Evolutionary conservation across 2,113 vertebrate species (phyloP).

Genomic region (Fregetta grallaria): DNA sequence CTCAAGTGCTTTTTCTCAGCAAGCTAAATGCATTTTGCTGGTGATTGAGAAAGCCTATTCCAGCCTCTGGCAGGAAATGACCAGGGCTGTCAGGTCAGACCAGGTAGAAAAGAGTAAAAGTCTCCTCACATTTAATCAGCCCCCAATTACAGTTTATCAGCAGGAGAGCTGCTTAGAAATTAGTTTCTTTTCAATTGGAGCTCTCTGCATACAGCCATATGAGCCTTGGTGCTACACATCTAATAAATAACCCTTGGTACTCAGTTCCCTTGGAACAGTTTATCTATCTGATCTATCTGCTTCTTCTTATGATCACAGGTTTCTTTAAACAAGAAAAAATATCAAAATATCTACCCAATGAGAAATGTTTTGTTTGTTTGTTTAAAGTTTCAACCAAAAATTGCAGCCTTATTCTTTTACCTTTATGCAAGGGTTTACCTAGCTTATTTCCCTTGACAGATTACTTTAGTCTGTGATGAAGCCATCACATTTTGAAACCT

Average conservation of each 20-base stretch:
- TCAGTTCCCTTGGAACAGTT: constrained; percentile 23
- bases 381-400: constrained; percentile 5
- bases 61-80: constrained; percentile 62
- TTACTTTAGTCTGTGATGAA: not conserved
- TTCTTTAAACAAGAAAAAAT: constrained; percentile 3
- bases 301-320: not conserved
- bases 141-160: constrained; percentile 69
- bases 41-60: constrained; percentile 59
- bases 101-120: constrained; percentile 47
- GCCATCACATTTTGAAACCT: not conserved
- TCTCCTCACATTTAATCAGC: constrained; percentile 57
- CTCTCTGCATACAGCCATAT: constrained; percentile 7
- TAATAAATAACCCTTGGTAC: constrained; percentile 41
- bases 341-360: not conserved
- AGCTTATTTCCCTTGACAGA: constrained; percentile 2
- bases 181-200: constrained; percentile 50
- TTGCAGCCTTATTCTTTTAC: not conserved
- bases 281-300: not conserved
- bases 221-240: not conserved
- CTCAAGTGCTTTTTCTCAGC: constrained; percentile 62
- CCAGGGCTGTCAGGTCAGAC: constrained; percentile 53
- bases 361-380: not conserved
- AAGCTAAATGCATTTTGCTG: constrained; percentile 61
- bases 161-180: constrained; percentile 70
- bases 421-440: not conserved